Conservation (phyloP, 2,888 invertebrate genomes). For the Sepiola atlantica region DNA sequence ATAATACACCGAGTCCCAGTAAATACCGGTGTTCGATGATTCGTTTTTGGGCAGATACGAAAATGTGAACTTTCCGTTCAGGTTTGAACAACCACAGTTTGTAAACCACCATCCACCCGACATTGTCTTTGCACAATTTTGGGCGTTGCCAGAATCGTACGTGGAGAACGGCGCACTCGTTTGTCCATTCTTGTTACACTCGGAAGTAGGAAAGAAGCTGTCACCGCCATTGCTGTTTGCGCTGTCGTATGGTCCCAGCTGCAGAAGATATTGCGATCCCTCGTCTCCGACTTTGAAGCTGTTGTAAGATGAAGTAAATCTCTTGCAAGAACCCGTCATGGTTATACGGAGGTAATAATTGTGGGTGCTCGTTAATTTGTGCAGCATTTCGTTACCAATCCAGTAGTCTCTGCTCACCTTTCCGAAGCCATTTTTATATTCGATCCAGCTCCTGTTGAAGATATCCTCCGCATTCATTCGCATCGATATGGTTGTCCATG, state of each 20-base stretch:
- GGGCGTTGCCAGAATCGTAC: not conserved
- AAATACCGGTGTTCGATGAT: not conserved
- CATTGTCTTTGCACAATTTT: not conserved
- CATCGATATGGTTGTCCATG: not conserved
- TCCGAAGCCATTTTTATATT: conserved; percentile 36
- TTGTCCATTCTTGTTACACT: not conserved
- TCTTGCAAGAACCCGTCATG: not conserved
- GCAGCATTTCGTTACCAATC: conserved; percentile 34
- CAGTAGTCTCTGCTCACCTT: conserved; percentile 37
- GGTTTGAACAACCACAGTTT: conserved; percentile 6
- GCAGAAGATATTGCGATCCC: not conserved
- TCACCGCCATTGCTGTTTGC: not conserved
- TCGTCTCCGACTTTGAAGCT: not conserved
- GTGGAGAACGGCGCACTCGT: not conserved
- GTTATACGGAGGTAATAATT: not conserved
- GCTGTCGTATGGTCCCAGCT: not conserved
- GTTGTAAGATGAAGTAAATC: too few relatives aligned
- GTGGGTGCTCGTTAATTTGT: not conserved
- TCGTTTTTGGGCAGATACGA: not conserved
- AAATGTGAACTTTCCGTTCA: not conserved
- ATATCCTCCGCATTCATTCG: not conserved
- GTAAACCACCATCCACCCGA: conserved; percentile 40
- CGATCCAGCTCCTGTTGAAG: conserved; percentile 18
- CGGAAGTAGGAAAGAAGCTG: not conserved
- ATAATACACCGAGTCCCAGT: not conserved